Evolutionary conservation across 2,113 vertebrate species (phyloP).

Genomic region (Cairina moschata): DNA sequence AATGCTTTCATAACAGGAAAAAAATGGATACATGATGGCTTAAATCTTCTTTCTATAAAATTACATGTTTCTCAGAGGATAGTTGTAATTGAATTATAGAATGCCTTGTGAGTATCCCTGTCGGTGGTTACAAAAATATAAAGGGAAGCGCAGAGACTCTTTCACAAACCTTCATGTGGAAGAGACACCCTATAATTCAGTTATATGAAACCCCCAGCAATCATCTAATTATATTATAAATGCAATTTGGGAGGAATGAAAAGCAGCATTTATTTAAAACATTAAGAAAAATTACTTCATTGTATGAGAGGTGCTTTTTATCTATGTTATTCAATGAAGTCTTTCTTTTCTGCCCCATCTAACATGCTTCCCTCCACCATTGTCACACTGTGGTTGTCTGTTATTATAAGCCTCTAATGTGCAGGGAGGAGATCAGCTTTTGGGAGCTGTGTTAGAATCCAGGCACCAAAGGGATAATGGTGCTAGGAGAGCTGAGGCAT

Average conservation of each 20-base stretch:
- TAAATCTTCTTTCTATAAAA: slow-evolving; percentile 77
- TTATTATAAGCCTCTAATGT: not conserved
- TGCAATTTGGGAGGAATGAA: slow-evolving; percentile 65
- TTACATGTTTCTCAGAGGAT: slow-evolving; percentile 78
- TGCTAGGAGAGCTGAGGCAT: not conserved
- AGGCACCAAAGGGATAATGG: not conserved
- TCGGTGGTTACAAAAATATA: slow-evolving; percentile 68
- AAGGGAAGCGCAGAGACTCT: slow-evolving; percentile 66
- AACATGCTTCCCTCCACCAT: not conserved
- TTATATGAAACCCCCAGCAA: slow-evolving; percentile 76
- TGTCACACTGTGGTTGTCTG: not conserved
- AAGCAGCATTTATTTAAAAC: slow-evolving; percentile 72
- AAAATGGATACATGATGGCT: slow-evolving; percentile 73
- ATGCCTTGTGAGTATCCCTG: slow-evolving; percentile 77
- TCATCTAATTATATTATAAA: slow-evolving; percentile 76
- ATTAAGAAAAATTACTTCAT: slow-evolving; percentile 56
- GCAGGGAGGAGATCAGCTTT: not conserved
- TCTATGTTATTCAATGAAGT: slow-evolving; percentile 28
- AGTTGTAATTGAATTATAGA: slow-evolving; percentile 81
- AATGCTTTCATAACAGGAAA: slow-evolving; percentile 74
- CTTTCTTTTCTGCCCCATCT: slow-evolving; percentile 17
- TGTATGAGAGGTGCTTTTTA: slow-evolving; percentile 7
- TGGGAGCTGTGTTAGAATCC: not conserved
- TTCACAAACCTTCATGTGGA: slow-evolving; percentile 63
- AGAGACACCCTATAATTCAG: slow-evolving; percentile 77